Evolutionary conservation across 2,113 vertebrate genomes (phyloP).

Genomic region (Hippoglossus stenolepis): DNA sequence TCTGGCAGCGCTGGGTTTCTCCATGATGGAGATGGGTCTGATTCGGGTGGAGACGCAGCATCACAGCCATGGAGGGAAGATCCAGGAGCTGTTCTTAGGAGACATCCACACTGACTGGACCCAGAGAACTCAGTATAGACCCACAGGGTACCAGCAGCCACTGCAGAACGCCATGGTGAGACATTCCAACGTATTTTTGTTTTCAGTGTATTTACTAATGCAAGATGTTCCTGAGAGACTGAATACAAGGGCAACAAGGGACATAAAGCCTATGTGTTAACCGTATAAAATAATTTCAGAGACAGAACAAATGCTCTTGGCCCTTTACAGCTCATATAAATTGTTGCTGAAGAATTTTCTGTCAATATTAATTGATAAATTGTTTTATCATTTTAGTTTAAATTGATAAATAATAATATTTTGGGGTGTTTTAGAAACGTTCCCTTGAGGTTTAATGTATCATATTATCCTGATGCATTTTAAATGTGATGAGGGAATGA

Average conservation of each 20-base stretch:
- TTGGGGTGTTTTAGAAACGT: too few relatives aligned
- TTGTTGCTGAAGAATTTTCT: too few relatives aligned
- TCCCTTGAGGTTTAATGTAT: too few relatives aligned
- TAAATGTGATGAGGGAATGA: too few relatives aligned
- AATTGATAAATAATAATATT: too few relatives aligned
- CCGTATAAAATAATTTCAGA: too few relatives aligned
- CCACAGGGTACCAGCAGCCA: slow-evolving; percentile 89
- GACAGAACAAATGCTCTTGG: too few relatives aligned
- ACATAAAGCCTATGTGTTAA: too few relatives aligned
- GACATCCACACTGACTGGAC: slow-evolving; percentile 89
- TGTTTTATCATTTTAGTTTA: too few relatives aligned
- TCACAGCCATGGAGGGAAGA: slow-evolving; percentile 75
- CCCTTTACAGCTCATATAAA: too few relatives aligned
- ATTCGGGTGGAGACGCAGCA: slow-evolving; percentile 84
- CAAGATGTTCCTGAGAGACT: background rate
- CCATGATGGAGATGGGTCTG: slow-evolving; percentile 90
- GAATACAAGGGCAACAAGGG: background rate
- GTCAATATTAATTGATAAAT: too few relatives aligned
- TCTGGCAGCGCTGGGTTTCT: slow-evolving; percentile 84
- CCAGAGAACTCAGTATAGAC: slow-evolving; percentile 86
- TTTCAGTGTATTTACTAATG: background rate
- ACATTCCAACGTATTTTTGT: background rate
- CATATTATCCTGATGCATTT: too few relatives aligned
- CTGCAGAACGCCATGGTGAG: slow-evolving; percentile 92
- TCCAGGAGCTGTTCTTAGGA: slow-evolving; percentile 90